Evolutionary conservation across 2,797 vertebrate species (phyloP).

Genomic region (Lagodon rhomboides): DNA sequence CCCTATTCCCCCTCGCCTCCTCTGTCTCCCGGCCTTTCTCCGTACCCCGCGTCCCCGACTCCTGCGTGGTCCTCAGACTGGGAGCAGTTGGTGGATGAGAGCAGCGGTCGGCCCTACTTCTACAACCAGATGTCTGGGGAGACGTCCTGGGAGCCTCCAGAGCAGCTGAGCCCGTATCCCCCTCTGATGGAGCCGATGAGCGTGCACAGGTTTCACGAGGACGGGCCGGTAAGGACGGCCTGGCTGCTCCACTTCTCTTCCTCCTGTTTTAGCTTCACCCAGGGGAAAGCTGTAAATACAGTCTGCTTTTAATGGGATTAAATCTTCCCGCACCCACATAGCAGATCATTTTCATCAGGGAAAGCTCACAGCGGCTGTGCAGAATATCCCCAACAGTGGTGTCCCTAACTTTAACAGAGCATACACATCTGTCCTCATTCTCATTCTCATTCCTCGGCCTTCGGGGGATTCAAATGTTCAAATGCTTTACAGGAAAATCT

Average conservation of each 20-base stretch:
- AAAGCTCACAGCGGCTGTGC: slow-evolving; percentile 21
- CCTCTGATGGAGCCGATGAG: slow-evolving; percentile 80
- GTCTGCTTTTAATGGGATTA: slow-evolving; percentile 75
- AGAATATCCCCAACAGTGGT: slow-evolving; percentile 18
- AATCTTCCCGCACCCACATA: slow-evolving; percentile 71
- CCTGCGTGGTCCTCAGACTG: slow-evolving; percentile 83
- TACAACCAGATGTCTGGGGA: slow-evolving; percentile 92
- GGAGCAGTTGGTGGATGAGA: slow-evolving; percentile 91
- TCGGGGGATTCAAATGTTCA: not conserved
- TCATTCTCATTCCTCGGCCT: slow-evolving; percentile 1
- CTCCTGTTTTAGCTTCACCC: slow-evolving; percentile 80
- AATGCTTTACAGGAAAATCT: not conserved
- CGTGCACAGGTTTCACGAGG: slow-evolving; percentile 73
- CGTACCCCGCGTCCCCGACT: slow-evolving; percentile 71
- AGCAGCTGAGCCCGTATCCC: slow-evolving; percentile 71
- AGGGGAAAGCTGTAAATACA: slow-evolving; percentile 76
- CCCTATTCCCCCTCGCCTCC: slow-evolving; percentile 66
- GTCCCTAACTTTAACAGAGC: slow-evolving; percentile 35
- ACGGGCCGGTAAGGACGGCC: slow-evolving; percentile 87
- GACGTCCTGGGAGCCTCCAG: slow-evolving; percentile 93
- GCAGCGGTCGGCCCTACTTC: slow-evolving; percentile 90
- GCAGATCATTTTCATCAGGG: slow-evolving; percentile 54
- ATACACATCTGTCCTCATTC: slow-evolving; percentile 45
- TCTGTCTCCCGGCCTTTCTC: slow-evolving; percentile 66
- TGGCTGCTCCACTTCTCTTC: slow-evolving; percentile 74